These are phyloP conservation scores for Mormyrops attenuatus DNA, from an alignment of 2,797 vertebrate genomes.

Conservation along the genomic window DNA sequence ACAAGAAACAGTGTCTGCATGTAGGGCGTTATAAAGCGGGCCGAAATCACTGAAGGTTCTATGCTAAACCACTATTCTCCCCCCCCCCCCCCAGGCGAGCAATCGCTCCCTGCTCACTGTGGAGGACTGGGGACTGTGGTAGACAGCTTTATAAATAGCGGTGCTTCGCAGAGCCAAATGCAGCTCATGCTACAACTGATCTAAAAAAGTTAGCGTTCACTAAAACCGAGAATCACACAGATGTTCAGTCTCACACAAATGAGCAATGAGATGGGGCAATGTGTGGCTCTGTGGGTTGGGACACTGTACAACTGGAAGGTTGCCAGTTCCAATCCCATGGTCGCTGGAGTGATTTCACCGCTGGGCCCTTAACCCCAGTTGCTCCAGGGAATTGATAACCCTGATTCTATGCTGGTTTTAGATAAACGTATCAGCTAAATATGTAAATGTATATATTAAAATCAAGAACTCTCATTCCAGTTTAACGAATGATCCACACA, in stretches of 20 bases:
- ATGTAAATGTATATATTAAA: neutral
- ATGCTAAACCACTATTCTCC: neutral
- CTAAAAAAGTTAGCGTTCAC: neutral
- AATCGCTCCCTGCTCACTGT: neutral
- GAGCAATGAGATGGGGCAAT: neutral
- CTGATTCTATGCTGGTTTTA: neutral
- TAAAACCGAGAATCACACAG: neutral
- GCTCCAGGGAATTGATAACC: neutral
- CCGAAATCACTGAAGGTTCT: neutral
- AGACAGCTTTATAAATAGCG: neutral
- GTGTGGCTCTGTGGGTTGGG: neutral
- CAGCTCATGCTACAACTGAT: neutral
- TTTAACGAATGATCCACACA: neutral
- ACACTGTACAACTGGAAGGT: neutral
- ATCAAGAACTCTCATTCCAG: neutral
- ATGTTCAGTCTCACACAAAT: neutral
- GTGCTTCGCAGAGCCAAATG: neutral
- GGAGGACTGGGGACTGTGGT: neutral
- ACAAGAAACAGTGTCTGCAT: neutral
- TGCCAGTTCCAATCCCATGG: neutral
- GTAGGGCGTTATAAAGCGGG: neutral
- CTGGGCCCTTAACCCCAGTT: neutral
- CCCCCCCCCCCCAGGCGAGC: neutral
- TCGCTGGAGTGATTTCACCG: neutral
- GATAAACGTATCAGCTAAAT: neutral